Evolutionary conservation across 1,140 invertebrate genomes (phyloP).

Genomic region (Cydia pomonella): DNA sequence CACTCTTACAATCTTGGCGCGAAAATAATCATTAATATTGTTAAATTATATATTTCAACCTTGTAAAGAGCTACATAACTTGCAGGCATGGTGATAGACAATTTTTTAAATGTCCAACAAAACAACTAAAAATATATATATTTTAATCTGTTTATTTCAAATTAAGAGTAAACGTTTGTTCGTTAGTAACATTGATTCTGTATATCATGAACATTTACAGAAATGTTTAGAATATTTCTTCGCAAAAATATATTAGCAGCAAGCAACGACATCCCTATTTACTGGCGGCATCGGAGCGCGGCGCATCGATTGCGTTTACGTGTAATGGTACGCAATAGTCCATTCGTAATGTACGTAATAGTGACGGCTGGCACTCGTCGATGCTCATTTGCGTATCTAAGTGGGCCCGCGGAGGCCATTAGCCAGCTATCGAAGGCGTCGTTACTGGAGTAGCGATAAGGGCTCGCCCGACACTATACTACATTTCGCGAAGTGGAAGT

Average conservation of each 20-base stretch:
- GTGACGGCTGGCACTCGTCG: constrained; percentile 51
- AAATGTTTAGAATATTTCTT: not conserved
- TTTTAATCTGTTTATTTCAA: too few relatives aligned
- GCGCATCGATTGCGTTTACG: constrained; percentile 45
- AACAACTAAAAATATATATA: too few relatives aligned
- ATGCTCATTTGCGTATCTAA: constrained; percentile 79
- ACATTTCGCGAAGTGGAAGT: constrained; percentile 56
- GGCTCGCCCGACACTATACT: constrained; percentile 61
- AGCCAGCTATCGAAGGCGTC: constrained; percentile 73
- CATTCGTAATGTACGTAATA: constrained; percentile 45
- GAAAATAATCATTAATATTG: too few relatives aligned
- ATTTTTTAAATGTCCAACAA: too few relatives aligned
- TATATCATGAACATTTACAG: not conserved
- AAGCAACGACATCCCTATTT: constrained; percentile 13
- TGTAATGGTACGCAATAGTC: constrained; percentile 45
- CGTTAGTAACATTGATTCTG: too few relatives aligned
- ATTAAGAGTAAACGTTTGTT: not conserved
- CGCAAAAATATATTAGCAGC: not conserved
- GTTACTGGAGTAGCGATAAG: constrained; percentile 75
- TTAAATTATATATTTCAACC: too few relatives aligned
- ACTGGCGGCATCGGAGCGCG: constrained; percentile 9
- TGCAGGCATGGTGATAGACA: too few relatives aligned
- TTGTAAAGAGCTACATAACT: too few relatives aligned
- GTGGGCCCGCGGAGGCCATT: constrained; percentile 72
- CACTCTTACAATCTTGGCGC: too few relatives aligned